Evolutionary conservation across 2,888 invertebrate genomes (phyloP).

Genomic region (Neoitamus cyanurus): DNA sequence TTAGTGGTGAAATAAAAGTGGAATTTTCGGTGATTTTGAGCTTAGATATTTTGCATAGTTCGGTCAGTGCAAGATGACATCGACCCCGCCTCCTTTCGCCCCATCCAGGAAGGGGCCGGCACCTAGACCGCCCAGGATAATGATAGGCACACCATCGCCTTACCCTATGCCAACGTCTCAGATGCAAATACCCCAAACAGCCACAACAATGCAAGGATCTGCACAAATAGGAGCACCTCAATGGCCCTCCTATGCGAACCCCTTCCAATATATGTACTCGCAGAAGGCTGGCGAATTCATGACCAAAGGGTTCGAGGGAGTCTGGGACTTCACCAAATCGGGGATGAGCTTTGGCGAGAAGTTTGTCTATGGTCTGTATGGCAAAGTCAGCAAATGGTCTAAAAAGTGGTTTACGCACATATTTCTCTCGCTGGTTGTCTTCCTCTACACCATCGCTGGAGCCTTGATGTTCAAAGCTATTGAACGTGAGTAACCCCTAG

Average conservation of each 20-base stretch:
- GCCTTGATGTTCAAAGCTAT: slow-evolving; percentile 82
- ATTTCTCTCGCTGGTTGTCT: slow-evolving; percentile 81
- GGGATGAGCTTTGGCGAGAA: slow-evolving; percentile 88
- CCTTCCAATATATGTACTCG: slow-evolving; percentile 68
- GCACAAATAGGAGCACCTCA: slow-evolving; percentile 54
- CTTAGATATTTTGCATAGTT: not conserved
- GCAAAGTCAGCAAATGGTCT: slow-evolving; percentile 80
- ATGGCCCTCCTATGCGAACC: slow-evolving; percentile 63
- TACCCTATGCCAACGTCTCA: slow-evolving; percentile 27
- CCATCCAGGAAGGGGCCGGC: slow-evolving; percentile 53
- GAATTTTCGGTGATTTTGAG: not conserved
- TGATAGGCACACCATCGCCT: slow-evolving; percentile 54
- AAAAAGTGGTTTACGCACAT: slow-evolving; percentile 91
- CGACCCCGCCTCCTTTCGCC: slow-evolving; percentile 55
- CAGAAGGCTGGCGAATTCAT: slow-evolving; percentile 81
- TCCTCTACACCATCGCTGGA: slow-evolving; percentile 83
- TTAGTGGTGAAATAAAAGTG: slow-evolving; percentile 23
- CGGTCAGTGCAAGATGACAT: slow-evolving; percentile 46
- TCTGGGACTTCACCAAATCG: slow-evolving; percentile 82
- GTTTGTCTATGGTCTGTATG: slow-evolving; percentile 81
- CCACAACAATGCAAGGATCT: slow-evolving; percentile 26
- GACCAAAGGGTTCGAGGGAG: slow-evolving; percentile 82
- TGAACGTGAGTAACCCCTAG: slow-evolving; percentile 73
- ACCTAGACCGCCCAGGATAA: slow-evolving; percentile 63
- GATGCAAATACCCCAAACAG: slow-evolving; percentile 24